A percentile compares a stretch with the other conserved stretches of the same genome.
Evolutionary conservation across 2,113 vertebrate species (phyloP).

Genomic region (Hemichromis elongatus): DNA sequence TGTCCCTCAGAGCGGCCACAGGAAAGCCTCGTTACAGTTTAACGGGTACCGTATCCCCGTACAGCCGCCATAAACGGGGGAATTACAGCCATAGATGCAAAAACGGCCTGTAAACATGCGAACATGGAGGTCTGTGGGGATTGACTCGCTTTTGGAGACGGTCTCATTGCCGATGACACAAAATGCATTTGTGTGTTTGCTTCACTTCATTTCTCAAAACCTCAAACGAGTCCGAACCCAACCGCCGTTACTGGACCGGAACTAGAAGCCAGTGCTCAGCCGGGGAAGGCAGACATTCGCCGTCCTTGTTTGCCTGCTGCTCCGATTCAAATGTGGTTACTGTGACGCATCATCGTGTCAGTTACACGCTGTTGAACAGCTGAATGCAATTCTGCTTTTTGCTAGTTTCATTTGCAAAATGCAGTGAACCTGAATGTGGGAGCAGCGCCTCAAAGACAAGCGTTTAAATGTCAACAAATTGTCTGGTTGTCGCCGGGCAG

Average conservation of each 20-base stretch:
- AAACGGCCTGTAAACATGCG: rapidly evolving
- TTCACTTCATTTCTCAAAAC: background rate
- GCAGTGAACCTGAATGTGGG: background rate
- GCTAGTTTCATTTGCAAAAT: background rate
- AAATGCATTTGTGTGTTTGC: background rate
- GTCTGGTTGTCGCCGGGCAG: background rate
- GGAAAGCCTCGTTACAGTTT: no score
- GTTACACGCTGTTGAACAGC: rapidly evolving
- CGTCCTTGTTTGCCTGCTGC: background rate
- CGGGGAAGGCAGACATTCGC: background rate
- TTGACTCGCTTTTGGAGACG: rapidly evolving
- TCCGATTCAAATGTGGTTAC: background rate
- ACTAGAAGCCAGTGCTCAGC: background rate
- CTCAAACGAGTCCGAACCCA: background rate
- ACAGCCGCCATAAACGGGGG: background rate
- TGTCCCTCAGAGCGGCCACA: no score
- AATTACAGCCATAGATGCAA: background rate
- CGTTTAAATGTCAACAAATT: background rate
- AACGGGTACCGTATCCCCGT: background rate
- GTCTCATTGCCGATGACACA: background rate
- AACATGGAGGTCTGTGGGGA: background rate
- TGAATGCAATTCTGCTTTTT: background rate
- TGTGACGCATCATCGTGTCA: background rate
- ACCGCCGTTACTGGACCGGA: background rate
- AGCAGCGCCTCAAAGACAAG: background rate